Evolutionary conservation across 2,888 invertebrate species (phyloP).

Genomic region (Leptarthrus brevirostris): DNA sequence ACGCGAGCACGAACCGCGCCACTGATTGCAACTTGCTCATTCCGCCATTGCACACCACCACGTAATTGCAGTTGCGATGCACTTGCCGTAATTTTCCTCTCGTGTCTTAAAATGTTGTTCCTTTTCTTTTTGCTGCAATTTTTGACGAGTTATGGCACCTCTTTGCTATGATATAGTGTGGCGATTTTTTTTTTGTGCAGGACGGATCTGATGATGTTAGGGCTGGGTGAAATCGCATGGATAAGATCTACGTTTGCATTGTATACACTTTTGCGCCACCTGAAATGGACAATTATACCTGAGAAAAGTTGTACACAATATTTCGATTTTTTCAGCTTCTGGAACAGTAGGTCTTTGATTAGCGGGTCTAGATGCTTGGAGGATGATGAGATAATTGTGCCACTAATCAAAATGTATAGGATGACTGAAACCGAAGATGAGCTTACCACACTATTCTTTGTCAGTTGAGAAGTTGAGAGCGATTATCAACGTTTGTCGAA

Average conservation of each 20-base stretch:
- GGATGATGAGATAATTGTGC: too few species aligned
- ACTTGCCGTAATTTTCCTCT: conserved; percentile 22
- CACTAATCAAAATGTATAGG: too few species aligned
- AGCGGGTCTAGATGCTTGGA: too few species aligned
- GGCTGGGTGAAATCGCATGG: conserved; percentile 7
- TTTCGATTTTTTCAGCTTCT: too few species aligned
- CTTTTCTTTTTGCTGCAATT: conserved; percentile 12
- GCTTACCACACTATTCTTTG: too few species aligned
- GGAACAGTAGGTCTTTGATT: too few species aligned
- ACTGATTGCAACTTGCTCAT: conserved; percentile 39
- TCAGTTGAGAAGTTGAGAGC: too few species aligned
- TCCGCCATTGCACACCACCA: conserved; percentile 32
- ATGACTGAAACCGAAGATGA: too few species aligned
- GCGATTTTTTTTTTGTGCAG: conserved; percentile 7
- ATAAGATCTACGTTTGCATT: conserved; percentile 22
- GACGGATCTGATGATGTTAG: conserved; percentile 10
- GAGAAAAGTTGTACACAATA: conserved; percentile 35
- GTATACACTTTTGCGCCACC: neutral
- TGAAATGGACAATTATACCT: conserved; percentile 27
- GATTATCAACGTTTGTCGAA: too few species aligned
- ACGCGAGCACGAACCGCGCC: conserved; percentile 33
- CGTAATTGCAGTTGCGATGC: conserved; percentile 37
- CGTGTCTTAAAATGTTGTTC: neutral
- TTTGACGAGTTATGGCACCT: conserved; percentile 45
- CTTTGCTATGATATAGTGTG: neutral